phyloP scores from a whole-genome alignment of 2,113 vertebrate genomes.

The Xenotilapia caudafasciata region DNA sequence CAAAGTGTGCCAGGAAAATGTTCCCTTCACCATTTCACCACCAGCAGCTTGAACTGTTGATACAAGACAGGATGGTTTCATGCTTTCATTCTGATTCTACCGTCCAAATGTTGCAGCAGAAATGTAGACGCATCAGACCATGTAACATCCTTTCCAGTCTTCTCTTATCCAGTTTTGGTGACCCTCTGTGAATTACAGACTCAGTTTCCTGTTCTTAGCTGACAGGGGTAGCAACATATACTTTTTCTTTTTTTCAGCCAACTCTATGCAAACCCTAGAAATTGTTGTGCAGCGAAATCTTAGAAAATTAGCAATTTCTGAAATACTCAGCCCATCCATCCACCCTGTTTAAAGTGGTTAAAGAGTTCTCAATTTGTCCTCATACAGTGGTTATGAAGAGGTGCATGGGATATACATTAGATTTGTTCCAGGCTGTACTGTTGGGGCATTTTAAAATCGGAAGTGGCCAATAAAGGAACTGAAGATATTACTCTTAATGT shows the following conservation, averaged over 20 bases:
- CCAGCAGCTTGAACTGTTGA: background rate
- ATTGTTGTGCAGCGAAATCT: background rate
- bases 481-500: background rate
- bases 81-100: background rate
- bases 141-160: background rate
- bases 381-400: background rate
- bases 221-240: background rate
- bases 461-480: background rate
- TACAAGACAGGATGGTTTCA: background rate
- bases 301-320: background rate
- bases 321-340: background rate
- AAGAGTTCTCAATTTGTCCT: background rate
- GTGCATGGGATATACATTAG: background rate
- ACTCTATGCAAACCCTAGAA: background rate
- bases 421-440: background rate
- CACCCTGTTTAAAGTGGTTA: background rate
- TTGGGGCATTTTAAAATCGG: background rate
- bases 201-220: background rate
- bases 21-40: background rate
- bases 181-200: background rate
- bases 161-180: background rate
- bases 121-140: background rate
- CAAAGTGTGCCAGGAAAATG: background rate
- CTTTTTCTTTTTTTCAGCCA: background rate
- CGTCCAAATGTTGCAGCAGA: background rate